Percentiles rank a stretch among this genome's conserved stretches.
Conservation (phyloP, 2,797 vertebrate species). For the Salmo trutta region DNA sequence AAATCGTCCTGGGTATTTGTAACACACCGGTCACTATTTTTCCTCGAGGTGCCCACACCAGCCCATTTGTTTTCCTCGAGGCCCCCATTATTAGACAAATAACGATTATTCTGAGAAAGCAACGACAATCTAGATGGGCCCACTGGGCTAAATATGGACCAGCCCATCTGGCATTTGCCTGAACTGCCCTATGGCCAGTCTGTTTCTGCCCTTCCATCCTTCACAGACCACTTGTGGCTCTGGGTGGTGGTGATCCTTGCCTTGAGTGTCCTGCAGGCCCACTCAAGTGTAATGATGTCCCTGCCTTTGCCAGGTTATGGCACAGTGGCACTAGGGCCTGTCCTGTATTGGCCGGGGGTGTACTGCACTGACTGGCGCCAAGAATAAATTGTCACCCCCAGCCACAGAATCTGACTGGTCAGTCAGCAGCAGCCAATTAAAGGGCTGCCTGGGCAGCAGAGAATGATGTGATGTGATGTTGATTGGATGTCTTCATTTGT, state of each 20-base stretch:
- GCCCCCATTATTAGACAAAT: not conserved
- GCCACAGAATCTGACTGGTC: conserved; percentile 63
- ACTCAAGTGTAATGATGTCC: conserved; percentile 78
- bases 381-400: conserved; percentile 78
- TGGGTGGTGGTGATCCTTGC: conserved; percentile 21
- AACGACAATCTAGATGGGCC: not conserved
- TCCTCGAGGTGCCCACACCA: too few relatives aligned
- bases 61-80: not conserved
- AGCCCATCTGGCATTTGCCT: not conserved
- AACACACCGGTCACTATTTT: not conserved
- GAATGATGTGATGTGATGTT: conserved; percentile 78
- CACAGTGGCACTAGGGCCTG: conserved; percentile 61
- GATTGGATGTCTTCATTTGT: conserved; percentile 77
- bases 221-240: not conserved
- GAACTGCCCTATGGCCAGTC: not conserved
- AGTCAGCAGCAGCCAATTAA: conserved; percentile 77
- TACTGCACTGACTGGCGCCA: conserved; percentile 62
- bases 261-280: conserved; percentile 71
- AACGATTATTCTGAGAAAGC: not conserved
- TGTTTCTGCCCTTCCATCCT: not conserved
- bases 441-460: conserved; percentile 72
- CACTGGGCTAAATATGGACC: not conserved
- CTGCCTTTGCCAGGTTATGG: conserved; percentile 74
- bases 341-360: conserved; percentile 69
- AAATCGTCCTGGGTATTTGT: not conserved